A percentile compares a stretch with the other conserved stretches of the same genome.
Evolutionary conservation across 2,113 vertebrate genomes (phyloP).

Genomic region (Dolichallabes microphthalmus): DNA sequence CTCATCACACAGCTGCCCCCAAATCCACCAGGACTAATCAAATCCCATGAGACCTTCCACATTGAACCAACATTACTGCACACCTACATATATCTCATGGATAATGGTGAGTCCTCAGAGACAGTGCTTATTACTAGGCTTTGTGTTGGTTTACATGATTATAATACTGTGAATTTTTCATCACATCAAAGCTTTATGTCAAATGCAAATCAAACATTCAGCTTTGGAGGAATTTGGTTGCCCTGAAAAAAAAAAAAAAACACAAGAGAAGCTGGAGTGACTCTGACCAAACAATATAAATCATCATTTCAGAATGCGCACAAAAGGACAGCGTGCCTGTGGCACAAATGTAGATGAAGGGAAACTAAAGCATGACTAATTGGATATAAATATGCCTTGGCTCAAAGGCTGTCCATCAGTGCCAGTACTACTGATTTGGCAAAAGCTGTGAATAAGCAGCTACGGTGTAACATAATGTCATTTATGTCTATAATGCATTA

Average conservation of each 20-base stretch:
- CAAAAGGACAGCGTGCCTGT: slow-evolving; percentile 16
- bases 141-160: neutral
- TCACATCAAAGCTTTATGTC: neutral
- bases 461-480: neutral
- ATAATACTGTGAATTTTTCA: neutral
- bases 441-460: slow-evolving; percentile 9
- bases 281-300: slow-evolving; percentile 48
- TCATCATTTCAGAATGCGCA: slow-evolving; percentile 27
- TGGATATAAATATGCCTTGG: slow-evolving; percentile 44
- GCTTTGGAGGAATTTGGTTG: neutral
- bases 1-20: neutral
- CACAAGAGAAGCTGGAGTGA: slow-evolving; percentile 16
- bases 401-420: slow-evolving; percentile 2
- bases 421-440: slow-evolving; percentile 27
- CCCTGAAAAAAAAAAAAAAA: neutral
- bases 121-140: neutral
- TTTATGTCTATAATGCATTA: neutral
- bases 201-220: slow-evolving; percentile 9
- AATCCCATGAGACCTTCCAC: neutral
- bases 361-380: slow-evolving; percentile 52
- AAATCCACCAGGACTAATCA: neutral
- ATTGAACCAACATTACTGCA: neutral
- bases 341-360: slow-evolving; percentile 32
- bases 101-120: neutral
- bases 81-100: neutral